phyloP scores from a whole-genome alignment of 2,113 vertebrate genomes.

The Alectura lathami region DNA sequence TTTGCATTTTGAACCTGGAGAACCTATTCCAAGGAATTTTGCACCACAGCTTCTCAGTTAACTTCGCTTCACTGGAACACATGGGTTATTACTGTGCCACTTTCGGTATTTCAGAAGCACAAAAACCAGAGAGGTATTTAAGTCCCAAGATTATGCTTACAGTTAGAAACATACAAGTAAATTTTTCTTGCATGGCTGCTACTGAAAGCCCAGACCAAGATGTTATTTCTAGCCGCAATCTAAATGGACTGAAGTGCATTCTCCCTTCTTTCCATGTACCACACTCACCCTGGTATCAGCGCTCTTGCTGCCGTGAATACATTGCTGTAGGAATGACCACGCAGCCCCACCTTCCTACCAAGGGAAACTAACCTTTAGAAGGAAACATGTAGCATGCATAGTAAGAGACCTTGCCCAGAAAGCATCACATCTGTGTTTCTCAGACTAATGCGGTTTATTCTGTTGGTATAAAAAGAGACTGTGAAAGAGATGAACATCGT shows the following conservation, averaged over 20 bases:
- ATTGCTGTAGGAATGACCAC: accelerated
- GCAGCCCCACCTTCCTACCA: accelerated
- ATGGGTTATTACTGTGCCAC: neutral
- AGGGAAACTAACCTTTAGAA: neutral
- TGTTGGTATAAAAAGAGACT: neutral
- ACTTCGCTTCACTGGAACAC: neutral
- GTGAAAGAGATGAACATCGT: neutral
- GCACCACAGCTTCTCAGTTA: neutral
- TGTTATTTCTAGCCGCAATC: neutral
- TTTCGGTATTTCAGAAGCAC: neutral
- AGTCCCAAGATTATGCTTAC: neutral
- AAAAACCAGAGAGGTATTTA: neutral
- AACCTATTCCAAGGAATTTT: neutral
- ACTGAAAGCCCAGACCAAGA: neutral
- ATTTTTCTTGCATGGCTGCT: neutral
- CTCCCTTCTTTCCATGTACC: neutral
- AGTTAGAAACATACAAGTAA: neutral
- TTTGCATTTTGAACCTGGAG: neutral
- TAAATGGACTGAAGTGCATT: neutral
- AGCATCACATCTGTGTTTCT: neutral
- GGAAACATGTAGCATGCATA: neutral
- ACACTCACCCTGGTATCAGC: accelerated
- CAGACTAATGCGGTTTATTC: neutral
- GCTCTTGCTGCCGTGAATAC: neutral
- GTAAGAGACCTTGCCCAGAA: neutral